Percentiles rank a stretch among this genome's conserved stretches.
These are phyloP conservation scores for Altica lythri DNA, from an alignment of 2,888 invertebrate species.

Conservation along the genomic window DNA sequence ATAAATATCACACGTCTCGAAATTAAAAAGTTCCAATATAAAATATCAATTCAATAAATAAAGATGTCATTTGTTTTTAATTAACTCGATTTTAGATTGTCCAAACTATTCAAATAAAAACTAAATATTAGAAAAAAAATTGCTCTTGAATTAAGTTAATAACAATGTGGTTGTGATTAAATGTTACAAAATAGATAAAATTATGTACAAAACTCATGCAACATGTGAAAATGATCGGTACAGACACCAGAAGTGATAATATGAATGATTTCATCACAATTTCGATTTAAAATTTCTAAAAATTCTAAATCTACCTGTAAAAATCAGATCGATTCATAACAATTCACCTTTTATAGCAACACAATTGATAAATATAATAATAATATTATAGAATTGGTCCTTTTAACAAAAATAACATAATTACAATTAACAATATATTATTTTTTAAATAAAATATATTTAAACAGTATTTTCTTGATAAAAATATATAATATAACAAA, in stretches of 20 bases:
- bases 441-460: conserved; percentile 19
- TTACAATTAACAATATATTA: conserved; percentile 25
- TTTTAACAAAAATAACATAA: conserved; percentile 19
- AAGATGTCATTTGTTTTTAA: too few species aligned
- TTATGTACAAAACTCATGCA: conserved; percentile 19
- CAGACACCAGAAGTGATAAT: conserved; percentile 43
- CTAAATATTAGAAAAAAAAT: conserved; percentile 22
- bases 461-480: conserved; percentile 23
- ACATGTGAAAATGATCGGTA: conserved; percentile 34
- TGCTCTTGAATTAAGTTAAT: conserved; percentile 17
- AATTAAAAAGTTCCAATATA: too few species aligned
- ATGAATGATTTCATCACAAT: conserved; percentile 41
- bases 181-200: conserved; percentile 24
- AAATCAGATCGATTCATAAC: conserved; percentile 31
- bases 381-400: conserved; percentile 24
- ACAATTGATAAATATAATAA: too few species aligned
- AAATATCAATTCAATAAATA: too few species aligned
- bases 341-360: conserved; percentile 27
- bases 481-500: conserved; percentile 27
- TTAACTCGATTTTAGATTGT: conserved; percentile 3
- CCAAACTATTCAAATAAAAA: conserved; percentile 4
- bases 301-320: conserved; percentile 30
- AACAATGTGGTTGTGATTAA: conserved; percentile 13
- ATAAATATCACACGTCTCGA: too few species aligned
- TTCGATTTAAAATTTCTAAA: conserved; percentile 35